Evolutionary conservation across 2,797 vertebrate genomes (phyloP).

Genomic region (Argya squamiceps): DNA sequence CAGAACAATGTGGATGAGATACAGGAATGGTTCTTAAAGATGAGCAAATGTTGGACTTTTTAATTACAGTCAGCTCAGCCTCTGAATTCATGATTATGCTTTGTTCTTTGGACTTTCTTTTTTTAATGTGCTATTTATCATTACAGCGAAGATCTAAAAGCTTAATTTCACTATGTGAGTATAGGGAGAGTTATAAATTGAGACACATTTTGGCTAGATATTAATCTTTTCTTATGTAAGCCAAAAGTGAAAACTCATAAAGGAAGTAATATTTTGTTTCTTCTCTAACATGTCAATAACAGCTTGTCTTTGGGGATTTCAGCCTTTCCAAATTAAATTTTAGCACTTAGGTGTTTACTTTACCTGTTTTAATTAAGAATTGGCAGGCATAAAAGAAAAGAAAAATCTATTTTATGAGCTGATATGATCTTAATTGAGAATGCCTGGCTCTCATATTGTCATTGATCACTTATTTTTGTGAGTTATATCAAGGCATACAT

Average conservation of each 20-base stretch:
- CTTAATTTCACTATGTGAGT: background rate
- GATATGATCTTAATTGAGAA: slow-evolving; percentile 53
- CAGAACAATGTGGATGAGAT: background rate
- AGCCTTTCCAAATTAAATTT: slow-evolving; percentile 23
- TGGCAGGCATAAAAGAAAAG: slow-evolving; percentile 27
- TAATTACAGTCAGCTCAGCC: background rate
- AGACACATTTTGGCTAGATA: slow-evolving; percentile 10
- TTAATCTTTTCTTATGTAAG: background rate
- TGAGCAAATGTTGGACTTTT: background rate
- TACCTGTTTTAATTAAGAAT: slow-evolving; percentile 56
- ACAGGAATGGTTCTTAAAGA: background rate
- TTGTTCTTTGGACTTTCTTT: background rate
- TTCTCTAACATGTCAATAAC: background rate
- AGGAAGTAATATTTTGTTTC: slow-evolving; percentile 22
- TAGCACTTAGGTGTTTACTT: background rate
- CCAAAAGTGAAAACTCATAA: background rate
- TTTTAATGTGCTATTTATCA: background rate
- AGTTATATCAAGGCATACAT: background rate
- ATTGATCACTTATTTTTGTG: slow-evolving; percentile 41
- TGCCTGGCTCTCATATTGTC: background rate
- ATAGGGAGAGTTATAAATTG: background rate
- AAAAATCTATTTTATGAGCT: background rate
- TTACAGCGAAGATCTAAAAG: background rate
- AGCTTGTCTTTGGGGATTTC: slow-evolving; percentile 7
- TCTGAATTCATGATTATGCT: background rate